Base-by-base conservation (phyloP, 2,797 vertebrate species). In the Syngnathus acus region DNA sequence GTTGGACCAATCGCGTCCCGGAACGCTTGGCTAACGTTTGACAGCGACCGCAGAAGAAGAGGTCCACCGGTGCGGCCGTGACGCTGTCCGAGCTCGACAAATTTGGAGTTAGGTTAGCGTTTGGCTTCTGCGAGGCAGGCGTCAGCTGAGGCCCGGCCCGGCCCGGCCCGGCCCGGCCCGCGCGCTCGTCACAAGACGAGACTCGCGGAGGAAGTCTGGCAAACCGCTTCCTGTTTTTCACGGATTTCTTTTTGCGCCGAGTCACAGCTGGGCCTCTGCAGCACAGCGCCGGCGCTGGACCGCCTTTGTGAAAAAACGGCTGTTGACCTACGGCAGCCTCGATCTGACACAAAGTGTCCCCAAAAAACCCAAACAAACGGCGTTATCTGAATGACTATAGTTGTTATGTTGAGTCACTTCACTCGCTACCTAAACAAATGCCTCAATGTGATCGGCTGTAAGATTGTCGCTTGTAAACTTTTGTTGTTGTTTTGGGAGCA, bases 1-100 rank as follows among this genome's bases (percentile, higher is more conserved):
- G 59, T 38, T 61, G 37, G 59, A 61, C 59, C 59, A 39, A 40
- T 61, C 59, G 37, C 40, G 38, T 61, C 59, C 50, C 50, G n/a
- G 10, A 53, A 53, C 50, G 68, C 53, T 53, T 53, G n/a, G n/a
- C 50, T 53, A 53, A 53, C 50, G 9, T 53, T 23, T 21, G 50
- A 53, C n/a, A 17, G 17, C 16, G 50, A 53, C 50, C 50, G 1
- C 50, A 21, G 50, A 53, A 53, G 50, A 53, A 53, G 50, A 53
- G 23, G 50, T 53, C 3, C 43, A 4, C 3, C 42, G 3, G 32
- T 32, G 32, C 32, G 45, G 45, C 13, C 45, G 14, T 48, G 45
- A 19, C 45, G 5, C 1, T 17, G 16, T 6, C 0, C 47, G 17
- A 48, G 17, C 16, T 48, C 2, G 4, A 17, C 45, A 10, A 14